These are phyloP conservation scores for Sphaerophoria taeniata DNA, from an alignment of 2,888 invertebrate species.

Conservation along the genomic window DNA sequence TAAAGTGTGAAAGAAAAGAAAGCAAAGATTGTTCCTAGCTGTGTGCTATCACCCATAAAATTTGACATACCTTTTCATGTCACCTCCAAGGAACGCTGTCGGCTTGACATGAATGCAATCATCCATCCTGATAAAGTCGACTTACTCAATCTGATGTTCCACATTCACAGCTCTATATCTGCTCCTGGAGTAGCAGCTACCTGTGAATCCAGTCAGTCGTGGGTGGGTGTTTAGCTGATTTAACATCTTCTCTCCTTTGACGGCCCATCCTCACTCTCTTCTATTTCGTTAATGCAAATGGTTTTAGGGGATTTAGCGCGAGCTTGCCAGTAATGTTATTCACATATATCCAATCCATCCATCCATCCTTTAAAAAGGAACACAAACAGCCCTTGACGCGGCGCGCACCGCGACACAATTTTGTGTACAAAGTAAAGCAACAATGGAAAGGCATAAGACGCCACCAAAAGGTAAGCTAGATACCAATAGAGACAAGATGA, in stretches of 20 bases:
- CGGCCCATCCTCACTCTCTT: no score
- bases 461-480: neutral
- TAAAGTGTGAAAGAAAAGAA: constrained; percentile 4
- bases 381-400: neutral
- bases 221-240: constrained; percentile 52
- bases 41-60: constrained; percentile 70
- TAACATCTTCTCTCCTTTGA: constrained; percentile 45
- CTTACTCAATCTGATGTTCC: constrained; percentile 72
- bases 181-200: neutral
- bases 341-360: constrained; percentile 58
- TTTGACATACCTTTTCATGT: constrained; percentile 73
- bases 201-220: neutral
- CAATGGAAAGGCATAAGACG: constrained; percentile 49
- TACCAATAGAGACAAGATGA: neutral
- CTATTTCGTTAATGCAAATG: no score
- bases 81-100: constrained; percentile 70
- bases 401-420: neutral
- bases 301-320: constrained; percentile 66
- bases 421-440: no score
- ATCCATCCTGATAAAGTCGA: constrained; percentile 71
- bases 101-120: constrained; percentile 73
- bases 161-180: constrained; percentile 40
- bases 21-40: constrained; percentile 25
- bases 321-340: constrained; percentile 60
- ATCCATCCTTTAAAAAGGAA: constrained; percentile 23